phyloP scores from a whole-genome alignment of 2,797 vertebrate species.

The Sebastiscus albofasciatus region DNA sequence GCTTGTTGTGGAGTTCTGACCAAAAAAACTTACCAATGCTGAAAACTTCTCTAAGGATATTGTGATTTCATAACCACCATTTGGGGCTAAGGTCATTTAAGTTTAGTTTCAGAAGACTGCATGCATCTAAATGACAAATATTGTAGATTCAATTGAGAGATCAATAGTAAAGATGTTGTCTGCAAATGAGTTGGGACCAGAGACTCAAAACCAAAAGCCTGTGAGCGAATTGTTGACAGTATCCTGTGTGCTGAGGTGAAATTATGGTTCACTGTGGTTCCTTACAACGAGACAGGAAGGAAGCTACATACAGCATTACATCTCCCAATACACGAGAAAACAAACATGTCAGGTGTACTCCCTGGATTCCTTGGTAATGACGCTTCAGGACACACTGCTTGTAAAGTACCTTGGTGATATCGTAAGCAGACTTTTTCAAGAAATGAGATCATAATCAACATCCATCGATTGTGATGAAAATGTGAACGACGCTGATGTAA shows the following conservation, averaged over 20 bases:
- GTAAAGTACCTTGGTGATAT: conserved; percentile 41
- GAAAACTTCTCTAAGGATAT: background rate
- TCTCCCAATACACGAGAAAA: conserved; percentile 65
- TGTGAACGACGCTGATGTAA: background rate
- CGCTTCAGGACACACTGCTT: conserved; percentile 41
- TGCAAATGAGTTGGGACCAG: background rate
- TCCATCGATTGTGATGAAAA: background rate
- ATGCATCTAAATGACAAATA: background rate
- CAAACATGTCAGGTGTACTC: conserved; percentile 40
- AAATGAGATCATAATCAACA: conserved; percentile 53
- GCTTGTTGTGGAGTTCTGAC: background rate
- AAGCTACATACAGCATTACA: conserved; percentile 62
- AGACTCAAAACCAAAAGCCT: conserved; percentile 19
- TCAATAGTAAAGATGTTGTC: background rate
- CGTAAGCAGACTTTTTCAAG: conserved; percentile 15
- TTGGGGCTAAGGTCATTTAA: background rate
- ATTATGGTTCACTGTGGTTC: conserved; percentile 61
- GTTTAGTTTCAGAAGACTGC: background rate
- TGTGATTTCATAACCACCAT: background rate
- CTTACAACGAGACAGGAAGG: conserved; percentile 71
- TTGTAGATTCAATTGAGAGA: background rate
- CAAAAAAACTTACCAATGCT: background rate
- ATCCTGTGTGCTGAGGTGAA: conserved; percentile 48
- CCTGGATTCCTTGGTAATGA: conserved; percentile 74
- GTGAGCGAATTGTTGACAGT: conserved; percentile 7